These are phyloP conservation scores for Gnathonemus echidnorhynchus DNA, from an alignment of 2,113 vertebrate species.

Conservation along the genomic window DNA sequence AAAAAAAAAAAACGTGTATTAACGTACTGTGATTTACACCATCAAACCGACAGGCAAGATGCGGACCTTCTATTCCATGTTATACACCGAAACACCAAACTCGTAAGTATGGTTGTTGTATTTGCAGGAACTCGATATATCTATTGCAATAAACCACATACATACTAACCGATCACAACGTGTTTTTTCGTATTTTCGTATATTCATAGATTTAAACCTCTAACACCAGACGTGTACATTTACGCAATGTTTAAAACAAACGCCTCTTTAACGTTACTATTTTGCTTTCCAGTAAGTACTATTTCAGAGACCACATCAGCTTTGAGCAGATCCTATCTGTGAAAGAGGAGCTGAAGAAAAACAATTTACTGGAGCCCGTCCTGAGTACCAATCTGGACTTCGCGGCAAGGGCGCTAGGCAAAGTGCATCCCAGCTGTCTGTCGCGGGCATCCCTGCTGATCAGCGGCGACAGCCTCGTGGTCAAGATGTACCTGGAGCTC, in stretches of 20 bases:
- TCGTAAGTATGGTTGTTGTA: not conserved
- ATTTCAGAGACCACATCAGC: slow-evolving; percentile 18
- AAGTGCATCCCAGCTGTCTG: slow-evolving; percentile 21
- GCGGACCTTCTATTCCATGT: not conserved
- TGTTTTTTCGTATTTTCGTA: not conserved
- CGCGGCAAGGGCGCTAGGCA: slow-evolving; percentile 21
- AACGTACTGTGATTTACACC: not conserved
- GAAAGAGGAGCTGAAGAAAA: slow-evolving; percentile 26
- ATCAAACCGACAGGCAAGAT: not conserved
- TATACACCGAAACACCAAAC: not conserved
- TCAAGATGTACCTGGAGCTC: slow-evolving; percentile 17
- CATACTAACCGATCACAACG: not conserved
- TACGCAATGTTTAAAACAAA: not conserved
- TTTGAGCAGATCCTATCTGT: slow-evolving; percentile 24
- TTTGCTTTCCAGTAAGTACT: slow-evolving; percentile 17
- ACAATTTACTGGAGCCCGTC: slow-evolving; percentile 26
- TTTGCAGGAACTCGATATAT: not conserved
- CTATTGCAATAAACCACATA: not conserved
- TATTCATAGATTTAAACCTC: not conserved
- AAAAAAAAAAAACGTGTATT: not conserved
- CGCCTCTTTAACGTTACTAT: not conserved
- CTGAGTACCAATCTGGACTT: slow-evolving; percentile 30
- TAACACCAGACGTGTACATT: not conserved
- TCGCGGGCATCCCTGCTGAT: slow-evolving; percentile 22
- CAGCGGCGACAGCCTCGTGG: slow-evolving; percentile 24